Base-by-base conservation (phyloP, 2,888 invertebrate species). In the Cybosia mesomella region DNA sequence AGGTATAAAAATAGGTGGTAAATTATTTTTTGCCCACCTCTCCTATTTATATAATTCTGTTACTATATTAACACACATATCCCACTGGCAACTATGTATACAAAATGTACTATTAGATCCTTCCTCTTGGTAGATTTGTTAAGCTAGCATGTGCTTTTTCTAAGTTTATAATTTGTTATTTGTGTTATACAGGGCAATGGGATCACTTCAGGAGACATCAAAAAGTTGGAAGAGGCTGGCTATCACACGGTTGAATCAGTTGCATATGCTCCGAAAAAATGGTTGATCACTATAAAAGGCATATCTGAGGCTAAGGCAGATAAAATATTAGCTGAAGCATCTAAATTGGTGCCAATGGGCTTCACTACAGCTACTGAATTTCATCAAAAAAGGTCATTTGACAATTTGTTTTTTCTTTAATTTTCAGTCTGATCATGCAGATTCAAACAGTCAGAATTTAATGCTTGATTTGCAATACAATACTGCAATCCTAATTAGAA, bases 301-400 rank as follows among this genome's bases (percentile, higher is more conserved):
- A 98, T 99, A 77, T 99, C 99, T 60, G 99, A 99, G 88, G 98
- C 98, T 0, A 99, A 99, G 91, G 99, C 99, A 15, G 99, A 99
- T 75, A 99, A 99, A 94, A 96, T 99, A 76, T 86, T 98, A 70
- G 96, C 96, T 4, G 99, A 99, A 92, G 99, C 99, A 2, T 96
- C 97, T 0, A 99, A 99, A 90, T 90, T 98, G 54, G 98, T 99
- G 0, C 98, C 98, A 0, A 98, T 99, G 98, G 99, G 99, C 0
- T 99, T 99, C 86, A 99, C 99, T 8, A 99, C 99, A 34, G 99
- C 99, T 0, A 98, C 99, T 5, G 98, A 98, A 83, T 98, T 99
- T 88, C 98, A 99, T 90, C 97, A 98, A 86, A 99, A 98, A 90
- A 96, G 99, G 95, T 95, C 10, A 15, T 39, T 58, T 49, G 2